Conservation (phyloP, 1,140 invertebrate species). For the Brachionus plicatilis region DNA sequence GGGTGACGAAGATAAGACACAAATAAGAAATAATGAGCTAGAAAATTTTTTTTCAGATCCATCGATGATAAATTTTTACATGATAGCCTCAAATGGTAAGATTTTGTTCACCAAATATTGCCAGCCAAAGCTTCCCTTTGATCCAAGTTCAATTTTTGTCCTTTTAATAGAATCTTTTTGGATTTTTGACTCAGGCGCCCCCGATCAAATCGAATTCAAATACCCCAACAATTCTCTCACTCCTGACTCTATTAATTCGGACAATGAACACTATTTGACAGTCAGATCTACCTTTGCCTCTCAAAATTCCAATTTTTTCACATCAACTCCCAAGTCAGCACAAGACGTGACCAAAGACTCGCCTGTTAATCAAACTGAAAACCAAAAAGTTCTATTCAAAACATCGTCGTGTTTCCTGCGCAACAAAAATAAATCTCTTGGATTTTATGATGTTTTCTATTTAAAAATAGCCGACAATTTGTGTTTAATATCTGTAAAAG, state of each 20-base stretch:
- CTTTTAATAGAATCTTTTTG: background rate
- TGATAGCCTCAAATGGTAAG: background rate
- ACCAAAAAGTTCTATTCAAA: background rate
- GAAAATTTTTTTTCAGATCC: background rate
- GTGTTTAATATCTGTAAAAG: constrained; percentile 15
- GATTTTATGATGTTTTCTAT: constrained; percentile 31
- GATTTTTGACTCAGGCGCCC: background rate
- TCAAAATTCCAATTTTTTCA: background rate
- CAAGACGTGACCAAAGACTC: background rate
- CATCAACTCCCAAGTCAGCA: background rate
- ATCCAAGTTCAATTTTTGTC: background rate
- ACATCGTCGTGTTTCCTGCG: background rate
- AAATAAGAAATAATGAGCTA: background rate
- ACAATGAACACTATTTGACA: background rate
- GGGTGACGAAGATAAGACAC: background rate
- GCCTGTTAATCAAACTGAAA: background rate
- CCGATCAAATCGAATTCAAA: background rate
- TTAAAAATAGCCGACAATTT: background rate
- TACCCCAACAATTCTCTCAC: background rate
- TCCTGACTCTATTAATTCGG: background rate
- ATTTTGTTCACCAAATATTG: background rate
- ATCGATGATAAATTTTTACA: background rate
- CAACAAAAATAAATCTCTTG: background rate
- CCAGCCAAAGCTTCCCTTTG: background rate
- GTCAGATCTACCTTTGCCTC: background rate